phyloP scores from a whole-genome alignment of 2,888 invertebrate species.

The Clanis bilineata region DNA sequence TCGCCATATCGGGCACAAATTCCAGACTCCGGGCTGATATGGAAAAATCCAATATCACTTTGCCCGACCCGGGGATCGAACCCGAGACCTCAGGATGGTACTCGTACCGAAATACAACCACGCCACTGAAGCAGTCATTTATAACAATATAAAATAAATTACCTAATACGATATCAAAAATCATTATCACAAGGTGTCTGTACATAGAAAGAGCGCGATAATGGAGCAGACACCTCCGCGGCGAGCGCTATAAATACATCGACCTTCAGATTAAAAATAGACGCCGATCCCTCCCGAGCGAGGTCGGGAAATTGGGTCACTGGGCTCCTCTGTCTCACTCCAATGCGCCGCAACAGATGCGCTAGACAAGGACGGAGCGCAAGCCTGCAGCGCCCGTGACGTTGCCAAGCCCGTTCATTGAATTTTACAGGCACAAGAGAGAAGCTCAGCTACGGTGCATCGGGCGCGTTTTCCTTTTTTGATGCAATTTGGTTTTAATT shows the following conservation, averaged over 20 bases:
- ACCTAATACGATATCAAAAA: neutral
- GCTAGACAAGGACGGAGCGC: slow-evolving; percentile 46
- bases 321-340: slow-evolving; percentile 52
- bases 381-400: slow-evolving; percentile 68
- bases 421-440: slow-evolving; percentile 64
- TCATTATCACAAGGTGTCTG: slow-evolving; percentile 1
- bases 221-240: slow-evolving; percentile 35
- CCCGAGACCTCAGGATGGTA: too few species aligned
- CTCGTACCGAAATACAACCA: too few species aligned
- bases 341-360: slow-evolving; percentile 23
- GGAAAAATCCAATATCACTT: too few species aligned
- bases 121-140: too few species aligned
- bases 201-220: slow-evolving; percentile 8
- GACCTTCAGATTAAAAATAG: slow-evolving; percentile 82
- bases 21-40: too few species aligned
- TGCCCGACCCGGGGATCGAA: too few species aligned
- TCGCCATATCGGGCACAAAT: too few species aligned
- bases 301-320: slow-evolving; percentile 80
- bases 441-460: slow-evolving; percentile 54
- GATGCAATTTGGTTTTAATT: neutral
- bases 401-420: slow-evolving; percentile 73
- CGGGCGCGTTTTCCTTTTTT: slow-evolving; percentile 20
- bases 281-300: slow-evolving; percentile 73
- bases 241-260: slow-evolving; percentile 71
- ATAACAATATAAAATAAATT: neutral